Base-by-base conservation (phyloP, 2,113 vertebrate genomes). In the Lagopus muta region DNA sequence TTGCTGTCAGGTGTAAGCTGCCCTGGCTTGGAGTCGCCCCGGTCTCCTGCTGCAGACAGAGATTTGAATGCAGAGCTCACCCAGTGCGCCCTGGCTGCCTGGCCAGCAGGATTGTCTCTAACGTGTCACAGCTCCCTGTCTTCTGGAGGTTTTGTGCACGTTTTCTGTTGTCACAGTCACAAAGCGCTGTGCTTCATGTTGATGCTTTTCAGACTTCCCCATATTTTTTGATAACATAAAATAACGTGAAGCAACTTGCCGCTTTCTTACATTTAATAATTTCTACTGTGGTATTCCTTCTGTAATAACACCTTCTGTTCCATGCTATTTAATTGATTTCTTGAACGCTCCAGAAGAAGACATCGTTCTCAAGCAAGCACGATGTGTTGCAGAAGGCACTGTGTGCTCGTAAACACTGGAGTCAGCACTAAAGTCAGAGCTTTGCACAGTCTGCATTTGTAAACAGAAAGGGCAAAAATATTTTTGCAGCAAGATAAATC, bases 81-180 rank as follows among this genome's bases (percentile, higher is more conserved):
- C 0, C 67, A 13, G 73, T 6, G 77, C 54, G 40, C 38, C 72
- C 42, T 80, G 86, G 89, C 66, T 79, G 5, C 58, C 1, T 36
- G 5, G 6, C 1, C 3, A 66, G 81, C 1, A 1, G 58, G 47
- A 88, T 74, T 81, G 52, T 66, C 30, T 52, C n/a, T 27, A 36
- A n/a, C 48, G 20, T 65, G 8, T 19, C 60, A 1, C 45, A 11
- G n/a, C n/a, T 62, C 34, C 12, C 4, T 45, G 50, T 64, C 32
- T 60, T 64, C 38, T 57, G 25, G 57, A 38, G 21, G 21, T 42
- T 21, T 52, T 12, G 1, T 1, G 6, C 17, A 2, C 0, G 0
- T 72, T 91, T 62, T 78, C 70, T 57, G 5, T 69, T 79, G 32
- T 79, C 43, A 2, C 10, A 18, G 28, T 60, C 62, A 22, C 0